Conservation (phyloP, 2,113 vertebrate species). For the Columba janthina region DNA sequence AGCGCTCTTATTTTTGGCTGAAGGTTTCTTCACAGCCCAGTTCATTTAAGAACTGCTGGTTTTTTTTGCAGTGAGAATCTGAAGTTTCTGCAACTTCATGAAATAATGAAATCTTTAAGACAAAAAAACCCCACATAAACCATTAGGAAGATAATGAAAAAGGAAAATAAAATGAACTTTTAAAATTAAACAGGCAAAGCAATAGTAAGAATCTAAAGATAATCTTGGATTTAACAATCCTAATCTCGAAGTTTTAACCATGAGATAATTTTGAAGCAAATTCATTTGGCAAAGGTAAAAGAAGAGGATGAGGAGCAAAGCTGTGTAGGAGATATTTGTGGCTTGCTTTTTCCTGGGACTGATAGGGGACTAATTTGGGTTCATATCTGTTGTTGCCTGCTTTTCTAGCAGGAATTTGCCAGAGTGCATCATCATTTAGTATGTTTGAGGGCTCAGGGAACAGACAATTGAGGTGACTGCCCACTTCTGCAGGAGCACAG, state of each 20-base stretch:
- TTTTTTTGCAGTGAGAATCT: not conserved
- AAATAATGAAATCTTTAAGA: not conserved
- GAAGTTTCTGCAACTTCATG: not conserved
- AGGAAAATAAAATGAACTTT: not conserved
- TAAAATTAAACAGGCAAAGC: not conserved
- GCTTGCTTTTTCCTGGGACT: not conserved
- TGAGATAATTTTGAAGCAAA: not conserved
- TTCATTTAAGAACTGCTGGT: not conserved
- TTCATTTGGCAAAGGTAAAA: not conserved
- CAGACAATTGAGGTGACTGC: not conserved
- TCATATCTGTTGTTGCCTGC: not conserved
- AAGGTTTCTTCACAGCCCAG: not conserved
- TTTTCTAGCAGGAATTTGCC: not conserved
- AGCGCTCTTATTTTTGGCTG: not conserved
- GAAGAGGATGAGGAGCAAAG: not conserved
- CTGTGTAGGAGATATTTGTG: not conserved
- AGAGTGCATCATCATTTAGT: not conserved
- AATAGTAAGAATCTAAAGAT: not conserved
- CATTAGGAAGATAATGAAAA: not conserved
- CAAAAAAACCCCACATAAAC: accelerated
- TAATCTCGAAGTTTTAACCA: not conserved
- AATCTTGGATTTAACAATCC: not conserved
- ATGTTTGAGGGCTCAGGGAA: not conserved
- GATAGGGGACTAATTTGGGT: not conserved
- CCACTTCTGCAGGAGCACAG: not conserved